phyloP scores from a whole-genome alignment of 2,888 invertebrate genomes.

The Tryphoninae sp. region DNA sequence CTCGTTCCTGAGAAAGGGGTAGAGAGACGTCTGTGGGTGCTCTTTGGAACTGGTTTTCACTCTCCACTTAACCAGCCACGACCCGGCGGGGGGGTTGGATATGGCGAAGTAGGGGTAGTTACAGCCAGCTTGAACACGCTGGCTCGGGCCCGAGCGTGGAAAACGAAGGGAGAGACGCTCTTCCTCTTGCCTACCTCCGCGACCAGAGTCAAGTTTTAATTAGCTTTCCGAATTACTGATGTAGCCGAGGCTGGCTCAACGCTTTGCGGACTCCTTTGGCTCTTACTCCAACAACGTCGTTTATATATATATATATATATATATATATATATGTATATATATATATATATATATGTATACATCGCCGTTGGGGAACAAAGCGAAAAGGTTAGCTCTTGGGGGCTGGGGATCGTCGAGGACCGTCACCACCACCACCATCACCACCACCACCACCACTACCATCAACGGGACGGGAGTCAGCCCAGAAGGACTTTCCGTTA shows the following conservation, averaged over 20 bases:
- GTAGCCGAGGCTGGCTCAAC: slow-evolving; percentile 74
- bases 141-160: background rate
- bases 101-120: slow-evolving; percentile 63
- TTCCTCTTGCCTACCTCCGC: slow-evolving; percentile 68
- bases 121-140: slow-evolving; percentile 11
- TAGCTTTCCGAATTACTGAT: slow-evolving; percentile 80
- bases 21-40: slow-evolving; percentile 65
- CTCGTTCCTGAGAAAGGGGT: slow-evolving; percentile 46
- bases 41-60: slow-evolving; percentile 71
- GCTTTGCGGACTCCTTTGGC: slow-evolving; percentile 73
- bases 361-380: slow-evolving; percentile 69
- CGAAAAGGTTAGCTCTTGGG: slow-evolving; percentile 65
- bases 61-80: slow-evolving; percentile 72
- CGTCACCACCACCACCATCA: slow-evolving; percentile 41
- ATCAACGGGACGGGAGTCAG: slow-evolving; percentile 28
- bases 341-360: slow-evolving; percentile 2
- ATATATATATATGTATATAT: slow-evolving; percentile 3
- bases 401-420: slow-evolving; percentile 32
- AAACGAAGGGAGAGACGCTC: slow-evolving; percentile 60
- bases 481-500: slow-evolving; percentile 38
- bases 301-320: slow-evolving; percentile 18
- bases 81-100: slow-evolving; percentile 63
- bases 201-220: slow-evolving; percentile 78
- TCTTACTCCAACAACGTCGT: slow-evolving; percentile 8
- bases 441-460: background rate